Base-by-base conservation (phyloP, 2,797 vertebrate genomes). In the Periparus ater region DNA sequence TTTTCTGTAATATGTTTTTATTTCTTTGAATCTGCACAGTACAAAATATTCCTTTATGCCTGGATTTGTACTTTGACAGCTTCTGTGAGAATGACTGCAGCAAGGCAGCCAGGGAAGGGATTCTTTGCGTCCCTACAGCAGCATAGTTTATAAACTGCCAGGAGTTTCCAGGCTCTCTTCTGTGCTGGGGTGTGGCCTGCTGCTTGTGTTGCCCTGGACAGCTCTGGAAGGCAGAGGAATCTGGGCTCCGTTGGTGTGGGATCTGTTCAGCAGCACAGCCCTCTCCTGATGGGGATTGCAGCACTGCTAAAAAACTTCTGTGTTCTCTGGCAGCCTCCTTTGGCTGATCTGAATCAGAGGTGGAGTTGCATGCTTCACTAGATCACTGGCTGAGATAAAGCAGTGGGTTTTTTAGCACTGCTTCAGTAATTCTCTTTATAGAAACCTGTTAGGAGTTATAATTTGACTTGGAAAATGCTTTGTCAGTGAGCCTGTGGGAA, bases 321-420 rank as follows among this genome's bases (percentile, higher is more conserved):
- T 61, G 76, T 77, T 94, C 88, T 85, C 91, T 94, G 91, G 88
- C 91, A 93, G 71, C 83, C 66, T 86, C 91, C 80, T 67, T 82
- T 96, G 95, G 92, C 95, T 88, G 76, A 30, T 88, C 21, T 67
- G 87, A 70, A 81, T 70, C 74, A 76, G 76, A 95, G 70, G 63
- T 93, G 87, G 83, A 76, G 83, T 65, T 92, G 66, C 87, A 88
- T 3, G 32, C 91, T 94, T 91, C 53, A 15, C 67, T 93, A 82
- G 85, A 90, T 94, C 51, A 40, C 66, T 92, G 79, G 18, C 74
- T 82, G 83, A 94, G 91, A 95, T 95, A 93, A 94, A 94, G 60
- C 83, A 76, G 83, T 73, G 55, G 89, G 70, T 25, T 38, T 93
- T 95, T 88, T 91, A 93, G 88, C 61, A 30, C 70, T 84, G 70